Percentiles rank a stretch among this genome's conserved stretches.
phyloP scores from a whole-genome alignment of 2,797 vertebrate species.

The Sternarchorhynchus goeldii region DNA sequence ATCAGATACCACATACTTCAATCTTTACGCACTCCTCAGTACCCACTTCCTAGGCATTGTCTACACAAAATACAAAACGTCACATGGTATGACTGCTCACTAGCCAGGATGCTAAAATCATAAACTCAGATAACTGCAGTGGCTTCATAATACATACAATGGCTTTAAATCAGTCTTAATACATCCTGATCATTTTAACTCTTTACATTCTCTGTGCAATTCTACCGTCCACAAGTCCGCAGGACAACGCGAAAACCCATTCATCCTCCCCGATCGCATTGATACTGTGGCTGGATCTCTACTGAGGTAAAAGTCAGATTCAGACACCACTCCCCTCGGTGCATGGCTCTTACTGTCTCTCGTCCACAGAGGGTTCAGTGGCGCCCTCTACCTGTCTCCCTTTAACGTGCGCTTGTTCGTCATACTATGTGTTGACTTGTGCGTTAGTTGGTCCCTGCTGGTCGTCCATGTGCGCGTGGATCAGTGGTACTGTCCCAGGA shows the following conservation, averaged over 20 bases:
- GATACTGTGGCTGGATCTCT: background rate
- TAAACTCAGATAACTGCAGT: no score
- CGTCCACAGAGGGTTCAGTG: no score
- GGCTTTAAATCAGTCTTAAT: constrained; percentile 24
- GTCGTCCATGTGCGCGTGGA: background rate
- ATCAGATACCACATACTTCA: background rate
- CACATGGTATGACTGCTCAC: background rate
- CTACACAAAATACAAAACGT: background rate
- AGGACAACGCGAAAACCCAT: background rate
- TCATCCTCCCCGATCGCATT: background rate
- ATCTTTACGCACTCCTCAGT: background rate
- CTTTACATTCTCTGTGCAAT: background rate
- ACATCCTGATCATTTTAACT: background rate
- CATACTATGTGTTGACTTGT: constrained; percentile 17
- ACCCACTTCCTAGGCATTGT: background rate
- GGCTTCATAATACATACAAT: constrained; percentile 18
- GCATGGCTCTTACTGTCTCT: no score
- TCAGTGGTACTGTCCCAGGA: constrained; percentile 67
- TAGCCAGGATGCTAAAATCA: no score
- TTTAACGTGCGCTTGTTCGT: constrained; percentile 16
- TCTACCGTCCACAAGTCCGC: constrained; percentile 8
- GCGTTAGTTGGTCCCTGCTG: background rate
- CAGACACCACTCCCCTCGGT: background rate
- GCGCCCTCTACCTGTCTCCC: no score
- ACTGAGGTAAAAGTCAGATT: background rate